Conservation (phyloP, 2,797 vertebrate genomes). For the Tragopan temminckii region DNA sequence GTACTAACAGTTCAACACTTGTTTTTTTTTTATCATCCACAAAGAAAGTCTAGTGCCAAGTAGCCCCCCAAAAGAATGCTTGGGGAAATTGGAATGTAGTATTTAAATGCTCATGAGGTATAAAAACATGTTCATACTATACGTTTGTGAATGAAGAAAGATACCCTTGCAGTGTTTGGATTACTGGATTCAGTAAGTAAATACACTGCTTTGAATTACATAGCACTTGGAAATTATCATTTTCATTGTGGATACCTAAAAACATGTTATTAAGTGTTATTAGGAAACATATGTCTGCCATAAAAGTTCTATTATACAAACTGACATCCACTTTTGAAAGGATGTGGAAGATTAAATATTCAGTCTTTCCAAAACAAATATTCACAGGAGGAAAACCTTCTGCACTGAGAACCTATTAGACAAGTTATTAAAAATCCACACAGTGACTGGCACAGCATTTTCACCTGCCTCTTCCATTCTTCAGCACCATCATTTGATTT, state of each 20-base stretch:
- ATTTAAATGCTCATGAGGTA: neutral
- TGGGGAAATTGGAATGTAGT: neutral
- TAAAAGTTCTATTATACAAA: slow-evolving; percentile 15
- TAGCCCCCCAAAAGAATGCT: neutral
- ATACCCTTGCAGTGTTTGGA: neutral
- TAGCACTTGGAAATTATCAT: neutral
- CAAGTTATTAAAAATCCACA: neutral
- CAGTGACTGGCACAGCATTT: neutral
- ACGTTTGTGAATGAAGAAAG: neutral
- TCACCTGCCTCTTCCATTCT: neutral
- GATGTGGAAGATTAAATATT: neutral
- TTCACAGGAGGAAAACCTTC: neutral
- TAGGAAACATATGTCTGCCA: neutral
- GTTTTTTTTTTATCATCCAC: neutral
- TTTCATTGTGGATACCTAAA: slow-evolving; percentile 20
- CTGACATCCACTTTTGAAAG: neutral
- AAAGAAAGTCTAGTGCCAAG: neutral
- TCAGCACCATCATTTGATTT: neutral
- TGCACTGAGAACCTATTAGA: neutral
- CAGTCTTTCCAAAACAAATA: neutral
- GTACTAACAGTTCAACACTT: neutral
- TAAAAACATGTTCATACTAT: neutral
- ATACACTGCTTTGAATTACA: neutral
- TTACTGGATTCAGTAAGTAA: neutral
- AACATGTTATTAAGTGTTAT: slow-evolving; percentile 20